Evolutionary conservation across 2,888 invertebrate species (phyloP), one percentile per base, ranked within the genome.

Genomic region (Elegia similella): DNA sequence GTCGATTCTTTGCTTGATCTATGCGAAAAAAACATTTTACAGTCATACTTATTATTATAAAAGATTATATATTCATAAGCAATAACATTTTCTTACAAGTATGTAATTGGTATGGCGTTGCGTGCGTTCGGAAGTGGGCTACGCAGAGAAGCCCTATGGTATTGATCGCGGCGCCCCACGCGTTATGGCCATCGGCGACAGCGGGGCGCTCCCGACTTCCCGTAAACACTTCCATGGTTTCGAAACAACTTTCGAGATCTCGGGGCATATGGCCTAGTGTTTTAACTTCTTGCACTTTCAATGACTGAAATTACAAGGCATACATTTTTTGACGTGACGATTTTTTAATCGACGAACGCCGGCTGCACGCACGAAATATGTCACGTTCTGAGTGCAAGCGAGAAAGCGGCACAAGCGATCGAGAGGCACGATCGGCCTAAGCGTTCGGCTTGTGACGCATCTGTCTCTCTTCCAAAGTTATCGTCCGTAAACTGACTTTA

Each of bases 151-250:
- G 84, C 84, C 88, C 84, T 82, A 76, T 69, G 75, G 81, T 90
- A 90, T 90, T 82, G 89, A 89, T 89, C 88, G 87, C 70, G 63
- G 78, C 86, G 76, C 86, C 88, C 87, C 86, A 84, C 83, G 78
- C 82, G 80, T 78, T 80, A 80, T 84, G 87, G 75, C 86, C 86
- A 87, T 78, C 82, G 88, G 84, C 88, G 88, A 86, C 89, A 85
- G 78, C 76, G 82, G 88, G 88, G 84, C 87, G 86, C 83, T 80
- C 79, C 78, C 75, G 78, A 71, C 76, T 80, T 77, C 76, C 76
- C 74, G 75, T 82, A 82, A 83, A 86, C 80, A 81, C 75, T 79
- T 73, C 73, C 66, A 69, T 72, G 69, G 68, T 65, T 67, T 70
- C 73, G 70, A 38, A 38, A 8, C 13, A 46, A 50, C 38, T 50